These are phyloP conservation scores for Heliconius ismenius DNA, from an alignment of 2,888 invertebrate genomes.

Conservation along the genomic window DNA sequence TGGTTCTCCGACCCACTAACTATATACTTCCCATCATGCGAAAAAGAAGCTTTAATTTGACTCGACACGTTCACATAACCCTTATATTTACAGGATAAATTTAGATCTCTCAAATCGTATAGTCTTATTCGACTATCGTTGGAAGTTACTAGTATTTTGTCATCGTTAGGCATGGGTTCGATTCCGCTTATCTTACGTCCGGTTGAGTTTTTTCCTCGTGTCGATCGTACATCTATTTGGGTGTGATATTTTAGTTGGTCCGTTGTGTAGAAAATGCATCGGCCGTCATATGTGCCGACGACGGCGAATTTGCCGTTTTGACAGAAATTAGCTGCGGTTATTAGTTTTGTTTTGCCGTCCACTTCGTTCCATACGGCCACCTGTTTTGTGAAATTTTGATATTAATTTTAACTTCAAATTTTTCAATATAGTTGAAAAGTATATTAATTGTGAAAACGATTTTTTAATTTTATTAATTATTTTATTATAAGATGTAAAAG, in stretches of 20 bases:
- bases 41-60: constrained; percentile 98
- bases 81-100: constrained; percentile 97
- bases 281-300: constrained; percentile 98
- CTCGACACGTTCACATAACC: constrained; percentile 95
- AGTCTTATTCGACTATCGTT: constrained; percentile 98
- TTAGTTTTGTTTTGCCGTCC: constrained; percentile 95
- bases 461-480: too few relatives aligned
- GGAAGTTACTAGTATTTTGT: constrained; percentile 97
- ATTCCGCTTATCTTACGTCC: constrained; percentile 98
- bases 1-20: constrained; percentile 98
- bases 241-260: constrained; percentile 99
- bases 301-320: constrained; percentile 99
- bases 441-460: too few relatives aligned
- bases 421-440: too few relatives aligned
- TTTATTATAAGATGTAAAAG: too few relatives aligned
- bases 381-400: constrained; percentile 54
- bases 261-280: constrained; percentile 98
- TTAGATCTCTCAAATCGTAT: constrained; percentile 96
- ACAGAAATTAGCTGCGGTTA: constrained; percentile 98
- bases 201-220: constrained; percentile 96
- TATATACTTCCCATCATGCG: constrained; percentile 98
- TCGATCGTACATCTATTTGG: constrained; percentile 97
- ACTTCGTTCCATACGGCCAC: constrained; percentile 99
- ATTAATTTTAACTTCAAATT: too few relatives aligned
- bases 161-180: constrained; percentile 97